These are phyloP conservation scores for Theonella swinhoei DNA, from an alignment of 37 sponge, comb jelly and placozoan species.

Conservation along the genomic window DNA sequence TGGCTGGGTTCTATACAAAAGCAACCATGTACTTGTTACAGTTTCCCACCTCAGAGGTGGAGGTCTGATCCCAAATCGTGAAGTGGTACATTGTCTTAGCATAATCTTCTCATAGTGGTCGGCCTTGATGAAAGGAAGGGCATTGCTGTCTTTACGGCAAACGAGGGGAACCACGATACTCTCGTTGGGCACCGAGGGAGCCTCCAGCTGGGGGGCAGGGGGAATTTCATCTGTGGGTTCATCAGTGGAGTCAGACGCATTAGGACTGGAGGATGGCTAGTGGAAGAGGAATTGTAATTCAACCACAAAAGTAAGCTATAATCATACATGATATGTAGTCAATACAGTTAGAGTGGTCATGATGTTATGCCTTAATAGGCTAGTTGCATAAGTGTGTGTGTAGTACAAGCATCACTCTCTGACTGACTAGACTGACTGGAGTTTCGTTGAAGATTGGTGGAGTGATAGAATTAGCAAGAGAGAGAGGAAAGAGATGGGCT, in stretches of 20 bases:
- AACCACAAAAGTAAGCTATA: no score
- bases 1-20: no score
- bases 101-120: conserved; percentile 38
- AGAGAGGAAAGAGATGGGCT: conserved; percentile 91
- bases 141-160: conserved; percentile 24
- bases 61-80: conserved; percentile 39
- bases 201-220: no score
- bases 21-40: no score
- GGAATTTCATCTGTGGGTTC: no score
- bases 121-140: conserved; percentile 22
- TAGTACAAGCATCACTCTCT: no score
- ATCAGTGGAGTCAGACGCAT: neutral
- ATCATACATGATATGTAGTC: no score
- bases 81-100: conserved; percentile 52
- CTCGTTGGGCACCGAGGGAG: neutral
- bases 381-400: no score
- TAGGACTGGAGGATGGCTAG: neutral
- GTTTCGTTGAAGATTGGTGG: neutral
- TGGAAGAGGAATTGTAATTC: neutral
- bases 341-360: no score
- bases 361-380: no score
- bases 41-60: neutral
- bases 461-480: conserved; percentile 20
- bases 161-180: neutral
- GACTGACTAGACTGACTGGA: no score